Evolutionary conservation across 2,888 invertebrate species (phyloP).

Genomic region (Nemurella pictetii): DNA sequence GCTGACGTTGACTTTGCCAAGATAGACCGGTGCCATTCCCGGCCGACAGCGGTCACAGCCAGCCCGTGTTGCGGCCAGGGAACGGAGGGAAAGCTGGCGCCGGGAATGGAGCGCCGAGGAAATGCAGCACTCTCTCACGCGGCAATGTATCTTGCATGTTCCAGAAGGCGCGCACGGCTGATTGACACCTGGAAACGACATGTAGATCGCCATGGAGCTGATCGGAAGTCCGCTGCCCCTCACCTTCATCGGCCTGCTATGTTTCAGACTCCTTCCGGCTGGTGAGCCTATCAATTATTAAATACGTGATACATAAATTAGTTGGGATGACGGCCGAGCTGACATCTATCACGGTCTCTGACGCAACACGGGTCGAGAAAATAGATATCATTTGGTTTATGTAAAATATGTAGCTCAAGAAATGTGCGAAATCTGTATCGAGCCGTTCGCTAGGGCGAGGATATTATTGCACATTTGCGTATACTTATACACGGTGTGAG

Average conservation of each 20-base stretch:
- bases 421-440: not conserved
- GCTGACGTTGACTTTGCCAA: not conserved
- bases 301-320: not conserved
- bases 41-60: too few species aligned
- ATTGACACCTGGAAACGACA: not conserved
- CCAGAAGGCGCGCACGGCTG: not conserved
- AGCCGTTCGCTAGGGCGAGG: not conserved
- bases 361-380: not conserved
- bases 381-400: not conserved
- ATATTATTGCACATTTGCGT: too few species aligned
- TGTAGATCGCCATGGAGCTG: not conserved
- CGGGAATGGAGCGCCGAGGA: too few species aligned
- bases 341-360: not conserved
- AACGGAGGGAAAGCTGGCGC: too few species aligned
- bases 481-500: too few species aligned
- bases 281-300: not conserved
- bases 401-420: not conserved
- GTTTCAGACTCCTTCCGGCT: not conserved
- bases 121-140: too few species aligned
- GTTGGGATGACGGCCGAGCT: not conserved
- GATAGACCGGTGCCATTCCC: too few species aligned
- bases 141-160: not conserved
- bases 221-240: not conserved
- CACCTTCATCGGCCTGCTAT: not conserved
- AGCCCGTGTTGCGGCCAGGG: too few species aligned